Percentiles rank a stretch among this genome's conserved stretches.
Evolutionary conservation across 2,888 invertebrate species (phyloP).

Genomic region (Andrena dorsata): DNA sequence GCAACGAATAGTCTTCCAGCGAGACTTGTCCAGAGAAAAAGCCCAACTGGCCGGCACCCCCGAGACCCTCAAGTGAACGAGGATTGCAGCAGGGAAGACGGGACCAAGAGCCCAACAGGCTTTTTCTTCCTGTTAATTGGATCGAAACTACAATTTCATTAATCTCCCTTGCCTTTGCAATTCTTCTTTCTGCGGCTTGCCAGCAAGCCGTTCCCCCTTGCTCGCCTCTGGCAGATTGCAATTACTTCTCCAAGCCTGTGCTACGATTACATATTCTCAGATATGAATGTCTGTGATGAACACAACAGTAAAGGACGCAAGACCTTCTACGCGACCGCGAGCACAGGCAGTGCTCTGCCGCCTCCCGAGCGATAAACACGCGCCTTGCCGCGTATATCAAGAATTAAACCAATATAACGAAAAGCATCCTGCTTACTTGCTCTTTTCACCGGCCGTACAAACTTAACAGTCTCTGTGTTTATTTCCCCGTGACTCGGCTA

Average conservation of each 20-base stretch:
- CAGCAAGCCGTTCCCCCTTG: neutral
- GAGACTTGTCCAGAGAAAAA: neutral
- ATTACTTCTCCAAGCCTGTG: neutral
- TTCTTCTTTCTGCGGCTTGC: neutral
- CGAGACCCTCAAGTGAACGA: neutral
- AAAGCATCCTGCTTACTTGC: too few relatives aligned
- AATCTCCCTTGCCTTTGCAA: constrained; percentile 12
- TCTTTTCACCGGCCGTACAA: too few relatives aligned
- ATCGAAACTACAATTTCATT: constrained; percentile 25
- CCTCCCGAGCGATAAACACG: too few relatives aligned
- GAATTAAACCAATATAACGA: too few relatives aligned
- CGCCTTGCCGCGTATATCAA: too few relatives aligned
- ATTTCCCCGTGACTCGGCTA: too few relatives aligned
- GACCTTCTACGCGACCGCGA: too few relatives aligned
- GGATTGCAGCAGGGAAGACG: neutral
- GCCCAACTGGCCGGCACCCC: neutral
- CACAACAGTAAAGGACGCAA: too few relatives aligned
- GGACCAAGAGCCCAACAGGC: neutral
- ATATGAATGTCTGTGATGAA: too few relatives aligned
- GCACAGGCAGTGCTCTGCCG: too few relatives aligned
- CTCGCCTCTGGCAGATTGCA: neutral
- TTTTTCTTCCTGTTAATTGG: neutral
- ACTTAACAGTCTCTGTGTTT: too few relatives aligned
- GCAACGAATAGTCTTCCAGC: neutral
- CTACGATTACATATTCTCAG: too few relatives aligned